Conservation (phyloP, 1,140 invertebrate genomes). For the Bactericera cockerelli region DNA sequence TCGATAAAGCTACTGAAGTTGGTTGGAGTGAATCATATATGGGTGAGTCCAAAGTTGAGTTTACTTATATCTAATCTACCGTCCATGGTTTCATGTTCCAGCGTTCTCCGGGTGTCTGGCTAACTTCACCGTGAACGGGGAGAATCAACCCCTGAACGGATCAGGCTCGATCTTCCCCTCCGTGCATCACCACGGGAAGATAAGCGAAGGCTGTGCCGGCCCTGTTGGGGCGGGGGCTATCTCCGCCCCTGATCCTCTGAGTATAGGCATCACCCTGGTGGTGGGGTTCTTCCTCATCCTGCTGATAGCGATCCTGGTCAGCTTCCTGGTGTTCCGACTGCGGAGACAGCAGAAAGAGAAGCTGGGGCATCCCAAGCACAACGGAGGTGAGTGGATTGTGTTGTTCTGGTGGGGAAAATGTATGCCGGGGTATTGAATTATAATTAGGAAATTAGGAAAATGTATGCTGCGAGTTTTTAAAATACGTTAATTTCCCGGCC, state of each 20-base stretch:
- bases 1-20: too few relatives aligned
- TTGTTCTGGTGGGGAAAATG: slow-evolving; percentile 35
- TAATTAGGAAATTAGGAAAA: too few relatives aligned
- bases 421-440: too few relatives aligned
- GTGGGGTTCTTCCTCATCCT: slow-evolving; percentile 87
- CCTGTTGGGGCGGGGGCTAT: slow-evolving; percentile 49
- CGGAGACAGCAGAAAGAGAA: slow-evolving; percentile 73
- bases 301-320: slow-evolving; percentile 70
- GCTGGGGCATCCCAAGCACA: slow-evolving; percentile 36
- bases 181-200: slow-evolving; percentile 46
- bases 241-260: slow-evolving; percentile 67
- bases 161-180: slow-evolving; percentile 63
- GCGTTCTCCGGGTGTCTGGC: slow-evolving; percentile 77
- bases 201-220: slow-evolving; percentile 47
- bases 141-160: slow-evolving; percentile 76
- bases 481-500: too few relatives aligned
- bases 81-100: slow-evolving; percentile 24
- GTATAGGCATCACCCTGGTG: slow-evolving; percentile 78
- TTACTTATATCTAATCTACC: too few relatives aligned
- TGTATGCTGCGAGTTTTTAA: too few relatives aligned
- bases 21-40: too few relatives aligned
- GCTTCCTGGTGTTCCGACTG: slow-evolving; percentile 74
- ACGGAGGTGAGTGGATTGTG: slow-evolving; percentile 38
- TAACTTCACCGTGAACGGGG: slow-evolving; percentile 75
- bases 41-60: too few relatives aligned